A percentile compares a stretch with the other conserved stretches of the same genome.
phyloP scores from a whole-genome alignment of 2,113 vertebrate genomes.

The Lutjanus erythropterus region DNA sequence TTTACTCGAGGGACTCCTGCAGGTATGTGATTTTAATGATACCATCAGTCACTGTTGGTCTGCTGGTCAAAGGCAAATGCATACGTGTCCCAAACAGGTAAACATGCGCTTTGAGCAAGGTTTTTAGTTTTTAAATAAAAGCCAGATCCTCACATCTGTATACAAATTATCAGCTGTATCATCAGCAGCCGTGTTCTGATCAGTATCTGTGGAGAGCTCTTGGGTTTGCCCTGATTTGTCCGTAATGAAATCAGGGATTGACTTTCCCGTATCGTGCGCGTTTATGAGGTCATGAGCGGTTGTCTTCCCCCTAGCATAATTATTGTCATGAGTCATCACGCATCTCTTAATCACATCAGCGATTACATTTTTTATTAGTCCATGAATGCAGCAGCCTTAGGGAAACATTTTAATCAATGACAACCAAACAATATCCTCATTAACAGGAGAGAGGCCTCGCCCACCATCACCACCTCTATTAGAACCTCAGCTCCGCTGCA shows the following conservation, averaged over 20 bases:
- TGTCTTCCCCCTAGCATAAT: slow-evolving; percentile 63
- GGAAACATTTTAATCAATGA: slow-evolving; percentile 82
- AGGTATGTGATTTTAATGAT: slow-evolving; percentile 80
- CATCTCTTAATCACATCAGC: slow-evolving; percentile 79
- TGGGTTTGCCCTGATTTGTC: slow-evolving; percentile 56
- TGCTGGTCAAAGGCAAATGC: slow-evolving; percentile 65
- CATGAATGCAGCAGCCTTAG: slow-evolving; percentile 65
- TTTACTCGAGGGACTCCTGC: slow-evolving; percentile 70
- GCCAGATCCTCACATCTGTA: slow-evolving; percentile 2
- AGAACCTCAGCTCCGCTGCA: slow-evolving; percentile 24
- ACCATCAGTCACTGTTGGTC: slow-evolving; percentile 73
- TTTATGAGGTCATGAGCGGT: slow-evolving; percentile 71
- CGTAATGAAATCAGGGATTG: slow-evolving; percentile 70
- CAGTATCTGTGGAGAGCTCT: slow-evolving; percentile 32
- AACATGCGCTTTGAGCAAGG: slow-evolving; percentile 10
- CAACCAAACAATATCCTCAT: slow-evolving; percentile 81
- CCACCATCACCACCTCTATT: slow-evolving; percentile 44
- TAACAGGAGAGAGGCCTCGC: slow-evolving; percentile 63
- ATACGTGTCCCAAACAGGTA: slow-evolving; percentile 32
- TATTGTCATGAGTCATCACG: slow-evolving; percentile 80
- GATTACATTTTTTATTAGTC: slow-evolving; percentile 76
- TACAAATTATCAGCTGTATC: slow-evolving; percentile 24
- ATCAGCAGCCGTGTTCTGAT: slow-evolving; percentile 11
- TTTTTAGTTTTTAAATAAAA: slow-evolving; percentile 38
- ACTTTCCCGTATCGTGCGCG: slow-evolving; percentile 49